Percentiles rank a stretch among this genome's conserved stretches.
These are phyloP conservation scores for Pantherophis guttatus DNA, from an alignment of 2,113 vertebrate genomes.

Conservation along the genomic window DNA sequence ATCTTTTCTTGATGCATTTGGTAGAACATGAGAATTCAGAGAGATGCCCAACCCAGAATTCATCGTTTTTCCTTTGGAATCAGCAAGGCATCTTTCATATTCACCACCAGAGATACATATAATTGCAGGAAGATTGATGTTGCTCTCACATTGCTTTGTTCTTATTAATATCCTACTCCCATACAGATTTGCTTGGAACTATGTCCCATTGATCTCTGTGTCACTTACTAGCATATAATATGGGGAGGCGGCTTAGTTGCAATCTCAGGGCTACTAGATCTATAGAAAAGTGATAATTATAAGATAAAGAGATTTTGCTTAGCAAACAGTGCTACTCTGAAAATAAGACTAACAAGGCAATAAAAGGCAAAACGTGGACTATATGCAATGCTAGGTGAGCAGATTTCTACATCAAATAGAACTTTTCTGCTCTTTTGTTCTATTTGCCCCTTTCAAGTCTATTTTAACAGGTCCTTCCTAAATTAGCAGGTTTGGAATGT, in stretches of 20 bases:
- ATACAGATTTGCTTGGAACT: not conserved
- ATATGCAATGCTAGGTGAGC: not conserved
- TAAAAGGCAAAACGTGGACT: not conserved
- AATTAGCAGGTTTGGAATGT: not conserved
- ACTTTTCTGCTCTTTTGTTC: not conserved
- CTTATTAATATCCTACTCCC: constrained; percentile 40
- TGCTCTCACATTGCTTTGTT: constrained; percentile 55
- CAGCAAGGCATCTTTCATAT: constrained; percentile 68
- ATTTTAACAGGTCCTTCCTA: not conserved
- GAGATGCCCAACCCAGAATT: constrained; percentile 68
- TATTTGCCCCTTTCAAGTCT: not conserved
- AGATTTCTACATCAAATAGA: not conserved
- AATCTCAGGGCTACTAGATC: constrained; percentile 59
- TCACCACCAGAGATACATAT: constrained; percentile 55
- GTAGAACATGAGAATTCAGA: constrained; percentile 72
- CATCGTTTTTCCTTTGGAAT: constrained; percentile 58
- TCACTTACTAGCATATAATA: not conserved
- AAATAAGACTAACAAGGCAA: not conserved
- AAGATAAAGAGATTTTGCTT: constrained; percentile 55
- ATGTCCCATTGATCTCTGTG: constrained; percentile 9
- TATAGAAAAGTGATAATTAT: constrained; percentile 66
- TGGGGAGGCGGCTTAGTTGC: constrained; percentile 38
- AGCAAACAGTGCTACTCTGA: constrained; percentile 52
- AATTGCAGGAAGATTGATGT: constrained; percentile 44
- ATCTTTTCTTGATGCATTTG: constrained; percentile 64